Evolutionary conservation across 2,797 vertebrate genomes (phyloP).

Genomic region (Xiphorhynchus erythropygius): DNA sequence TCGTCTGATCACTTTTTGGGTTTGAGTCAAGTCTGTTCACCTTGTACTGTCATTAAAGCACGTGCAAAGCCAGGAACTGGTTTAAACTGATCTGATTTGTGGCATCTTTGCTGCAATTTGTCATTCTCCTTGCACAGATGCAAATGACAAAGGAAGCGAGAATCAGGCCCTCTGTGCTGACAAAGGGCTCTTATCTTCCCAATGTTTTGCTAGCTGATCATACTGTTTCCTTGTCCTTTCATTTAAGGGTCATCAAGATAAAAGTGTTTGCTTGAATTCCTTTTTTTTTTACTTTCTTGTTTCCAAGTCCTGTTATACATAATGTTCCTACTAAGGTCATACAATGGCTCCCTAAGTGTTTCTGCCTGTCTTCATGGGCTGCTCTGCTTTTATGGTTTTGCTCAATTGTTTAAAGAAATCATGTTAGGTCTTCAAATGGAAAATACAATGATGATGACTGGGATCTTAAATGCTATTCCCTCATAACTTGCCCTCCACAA

Average conservation of each 20-base stretch:
- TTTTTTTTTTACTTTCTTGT: neutral
- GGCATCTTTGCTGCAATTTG: conserved; percentile 26
- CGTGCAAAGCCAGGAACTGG: neutral
- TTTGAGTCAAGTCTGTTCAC: neutral
- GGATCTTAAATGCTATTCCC: neutral
- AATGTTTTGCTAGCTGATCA: conserved; percentile 52
- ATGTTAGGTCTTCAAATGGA: neutral
- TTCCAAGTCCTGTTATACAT: neutral
- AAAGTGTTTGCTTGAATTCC: conserved; percentile 23
- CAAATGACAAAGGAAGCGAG: conserved; percentile 44
- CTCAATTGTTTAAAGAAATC: neutral
- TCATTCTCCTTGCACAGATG: conserved; percentile 58
- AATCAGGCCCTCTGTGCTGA: conserved; percentile 33
- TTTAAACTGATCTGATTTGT: conserved; percentile 43
- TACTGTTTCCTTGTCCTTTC: conserved; percentile 45
- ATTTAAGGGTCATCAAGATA: conserved; percentile 64
- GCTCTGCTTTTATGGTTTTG: neutral
- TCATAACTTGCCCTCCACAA: neutral
- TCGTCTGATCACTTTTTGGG: neutral
- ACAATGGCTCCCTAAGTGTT: neutral
- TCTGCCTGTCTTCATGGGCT: neutral
- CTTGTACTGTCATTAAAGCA: conserved; percentile 42
- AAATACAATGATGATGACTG: neutral
- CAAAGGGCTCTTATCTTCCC: conserved; percentile 51
- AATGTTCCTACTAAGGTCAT: neutral